Conservation (phyloP, 2,888 invertebrate species). For the Ectemnius lituratus region DNA sequence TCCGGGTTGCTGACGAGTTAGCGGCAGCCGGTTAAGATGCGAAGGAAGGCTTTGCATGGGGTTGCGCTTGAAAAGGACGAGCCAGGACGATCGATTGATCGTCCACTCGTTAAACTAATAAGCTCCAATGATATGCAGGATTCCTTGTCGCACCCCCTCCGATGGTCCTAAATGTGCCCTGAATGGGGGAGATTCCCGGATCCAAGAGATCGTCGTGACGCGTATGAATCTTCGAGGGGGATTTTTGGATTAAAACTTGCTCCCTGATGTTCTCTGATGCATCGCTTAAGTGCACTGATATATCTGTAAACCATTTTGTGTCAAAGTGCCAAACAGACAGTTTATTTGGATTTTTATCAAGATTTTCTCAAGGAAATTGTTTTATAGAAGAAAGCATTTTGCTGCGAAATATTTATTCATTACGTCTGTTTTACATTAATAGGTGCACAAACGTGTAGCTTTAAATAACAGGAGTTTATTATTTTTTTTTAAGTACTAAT, state of each 20-base stretch:
- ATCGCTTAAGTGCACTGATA: no score
- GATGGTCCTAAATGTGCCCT: constrained; percentile 32
- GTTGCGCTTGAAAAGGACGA: neutral
- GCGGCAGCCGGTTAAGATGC: constrained; percentile 28
- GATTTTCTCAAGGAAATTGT: neutral
- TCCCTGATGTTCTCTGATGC: no score
- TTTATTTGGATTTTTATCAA: neutral
- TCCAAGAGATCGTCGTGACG: constrained; percentile 45
- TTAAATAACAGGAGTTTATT: no score
- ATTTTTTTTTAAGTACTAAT: no score
- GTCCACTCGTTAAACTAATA: constrained; percentile 53
- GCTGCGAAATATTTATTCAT: no score
- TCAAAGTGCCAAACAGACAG: neutral
- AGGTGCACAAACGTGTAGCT: no score
- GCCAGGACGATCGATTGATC: constrained; percentile 32
- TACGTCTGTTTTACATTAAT: no score
- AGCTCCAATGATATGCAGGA: constrained; percentile 34
- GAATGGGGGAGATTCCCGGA: constrained; percentile 14
- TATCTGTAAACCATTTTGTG: no score
- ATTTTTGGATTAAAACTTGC: constrained; percentile 25
- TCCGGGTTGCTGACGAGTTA: constrained; percentile 35
- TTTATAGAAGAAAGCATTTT: neutral
- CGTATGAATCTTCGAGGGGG: constrained; percentile 42
- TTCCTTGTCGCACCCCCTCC: constrained; percentile 17
- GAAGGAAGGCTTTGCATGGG: neutral